phyloP scores from a whole-genome alignment of 1,140 invertebrate genomes.

The Mesaphorura yosii region DNA sequence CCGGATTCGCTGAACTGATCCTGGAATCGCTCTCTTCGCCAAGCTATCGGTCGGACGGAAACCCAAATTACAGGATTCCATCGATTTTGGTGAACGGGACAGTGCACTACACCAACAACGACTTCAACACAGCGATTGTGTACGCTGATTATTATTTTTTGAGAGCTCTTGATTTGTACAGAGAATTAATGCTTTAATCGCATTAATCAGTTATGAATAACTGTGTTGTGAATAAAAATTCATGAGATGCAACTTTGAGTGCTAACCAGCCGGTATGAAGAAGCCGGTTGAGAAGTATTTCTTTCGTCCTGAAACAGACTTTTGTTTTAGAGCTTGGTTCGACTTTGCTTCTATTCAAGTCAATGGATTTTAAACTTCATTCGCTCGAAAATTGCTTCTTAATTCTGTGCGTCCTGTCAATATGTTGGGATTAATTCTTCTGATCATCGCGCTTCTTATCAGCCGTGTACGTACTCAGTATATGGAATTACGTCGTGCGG shows the following conservation, averaged over 20 bases:
- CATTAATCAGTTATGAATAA: too few species aligned
- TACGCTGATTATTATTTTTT: slow-evolving; percentile 28
- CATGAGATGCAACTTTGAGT: too few species aligned
- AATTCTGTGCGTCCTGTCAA: too few species aligned
- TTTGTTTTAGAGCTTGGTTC: too few species aligned
- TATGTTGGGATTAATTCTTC: too few species aligned
- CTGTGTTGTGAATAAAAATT: not conserved
- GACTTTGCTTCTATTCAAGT: too few species aligned
- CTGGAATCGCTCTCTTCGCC: slow-evolving; percentile 2
- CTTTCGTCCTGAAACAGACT: not conserved
- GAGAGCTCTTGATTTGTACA: slow-evolving; percentile 15
- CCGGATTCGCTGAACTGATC: slow-evolving; percentile 13
- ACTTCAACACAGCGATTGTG: slow-evolving; percentile 22
- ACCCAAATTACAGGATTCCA: slow-evolving; percentile 16
- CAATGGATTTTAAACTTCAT: too few species aligned
- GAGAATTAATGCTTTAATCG: not conserved
- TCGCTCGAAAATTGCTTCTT: too few species aligned
- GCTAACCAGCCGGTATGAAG: too few species aligned
- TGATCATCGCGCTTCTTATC: too few species aligned
- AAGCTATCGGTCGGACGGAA: slow-evolving; percentile 15
- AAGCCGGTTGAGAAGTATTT: not conserved
- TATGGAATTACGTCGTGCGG: too few species aligned
- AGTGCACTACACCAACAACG: slow-evolving; percentile 11
- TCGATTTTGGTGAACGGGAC: slow-evolving; percentile 24
- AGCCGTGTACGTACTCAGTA: too few species aligned